Evolutionary conservation across 2,797 vertebrate genomes (phyloP).

Genomic region (Cryptoblepharus egeriae): DNA sequence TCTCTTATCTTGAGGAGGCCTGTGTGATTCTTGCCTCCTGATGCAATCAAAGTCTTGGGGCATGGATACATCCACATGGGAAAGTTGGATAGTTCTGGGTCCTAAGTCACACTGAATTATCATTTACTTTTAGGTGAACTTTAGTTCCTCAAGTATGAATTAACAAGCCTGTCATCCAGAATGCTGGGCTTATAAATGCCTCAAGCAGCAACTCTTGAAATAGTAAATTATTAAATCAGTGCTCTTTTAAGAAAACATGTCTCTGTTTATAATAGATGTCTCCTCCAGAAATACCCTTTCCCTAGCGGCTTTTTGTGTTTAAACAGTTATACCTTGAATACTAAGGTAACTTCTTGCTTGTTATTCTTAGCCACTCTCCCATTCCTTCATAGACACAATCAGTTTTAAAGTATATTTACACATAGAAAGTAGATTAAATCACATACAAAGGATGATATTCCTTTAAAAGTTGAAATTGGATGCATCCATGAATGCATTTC

Average conservation of each 20-base stretch:
- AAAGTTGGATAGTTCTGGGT: no score
- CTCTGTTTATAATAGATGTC: neutral
- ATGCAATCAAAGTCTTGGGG: no score
- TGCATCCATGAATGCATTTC: neutral
- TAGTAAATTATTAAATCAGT: neutral
- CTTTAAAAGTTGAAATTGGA: neutral
- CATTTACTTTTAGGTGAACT: neutral
- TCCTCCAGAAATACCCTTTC: neutral
- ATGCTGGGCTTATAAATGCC: neutral
- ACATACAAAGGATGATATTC: neutral
- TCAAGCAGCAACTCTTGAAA: neutral
- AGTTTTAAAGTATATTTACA: neutral
- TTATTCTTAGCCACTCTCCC: neutral
- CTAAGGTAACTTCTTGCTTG: neutral
- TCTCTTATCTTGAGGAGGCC: no score
- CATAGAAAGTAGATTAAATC: neutral
- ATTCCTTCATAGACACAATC: neutral
- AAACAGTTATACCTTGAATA: neutral
- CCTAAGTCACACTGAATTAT: neutral
- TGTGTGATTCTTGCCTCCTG: no score
- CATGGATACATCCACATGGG: no score
- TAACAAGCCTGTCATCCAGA: slow-evolving; percentile 5
- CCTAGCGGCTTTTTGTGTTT: neutral
- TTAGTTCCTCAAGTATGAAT: neutral
- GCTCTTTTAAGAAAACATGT: neutral